phyloP scores from a whole-genome alignment of 2,888 invertebrate species.

The Athetis lepigone region DNA sequence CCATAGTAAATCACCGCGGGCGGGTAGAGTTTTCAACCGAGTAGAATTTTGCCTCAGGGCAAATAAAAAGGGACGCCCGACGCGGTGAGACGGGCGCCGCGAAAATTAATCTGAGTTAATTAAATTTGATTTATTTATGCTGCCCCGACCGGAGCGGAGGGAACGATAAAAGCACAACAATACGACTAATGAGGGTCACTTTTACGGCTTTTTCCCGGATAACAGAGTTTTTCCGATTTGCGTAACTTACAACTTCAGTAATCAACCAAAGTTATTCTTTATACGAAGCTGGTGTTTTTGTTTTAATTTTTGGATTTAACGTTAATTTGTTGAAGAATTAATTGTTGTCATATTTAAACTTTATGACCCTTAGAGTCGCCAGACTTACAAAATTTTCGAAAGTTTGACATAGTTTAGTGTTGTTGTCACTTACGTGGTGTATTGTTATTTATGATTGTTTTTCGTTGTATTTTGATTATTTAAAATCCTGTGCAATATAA shows the following conservation, averaged over 20 bases:
- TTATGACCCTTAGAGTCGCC: slow-evolving; percentile 1
- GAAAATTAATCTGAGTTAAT: slow-evolving; percentile 91
- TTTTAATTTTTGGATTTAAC: slow-evolving; percentile 50
- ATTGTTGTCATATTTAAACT: slow-evolving; percentile 32
- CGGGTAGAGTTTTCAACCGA: slow-evolving; percentile 77
- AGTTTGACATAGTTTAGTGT: not conserved
- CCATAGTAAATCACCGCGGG: slow-evolving; percentile 80
- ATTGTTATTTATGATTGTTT: too few relatives aligned
- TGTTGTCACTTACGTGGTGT: too few relatives aligned
- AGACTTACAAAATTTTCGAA: not conserved
- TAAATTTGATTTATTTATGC: slow-evolving; percentile 91
- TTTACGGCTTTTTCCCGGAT: slow-evolving; percentile 85
- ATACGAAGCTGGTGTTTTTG: slow-evolving; percentile 65
- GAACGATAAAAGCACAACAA: slow-evolving; percentile 88
- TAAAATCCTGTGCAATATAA: too few relatives aligned
- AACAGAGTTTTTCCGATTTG: slow-evolving; percentile 85
- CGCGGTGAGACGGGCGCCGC: slow-evolving; percentile 78
- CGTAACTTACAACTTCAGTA: slow-evolving; percentile 77
- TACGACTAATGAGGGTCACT: slow-evolving; percentile 88
- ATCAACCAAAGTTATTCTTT: slow-evolving; percentile 75
- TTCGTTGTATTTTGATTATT: too few relatives aligned
- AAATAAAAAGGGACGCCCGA: slow-evolving; percentile 85
- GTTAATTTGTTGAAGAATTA: slow-evolving; percentile 51
- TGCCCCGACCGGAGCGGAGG: slow-evolving; percentile 76
- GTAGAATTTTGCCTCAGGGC: slow-evolving; percentile 81